Percentiles rank a stretch among this genome's conserved stretches.
Conservation (phyloP, 2,888 invertebrate species). For the Athalia rosae region DNA sequence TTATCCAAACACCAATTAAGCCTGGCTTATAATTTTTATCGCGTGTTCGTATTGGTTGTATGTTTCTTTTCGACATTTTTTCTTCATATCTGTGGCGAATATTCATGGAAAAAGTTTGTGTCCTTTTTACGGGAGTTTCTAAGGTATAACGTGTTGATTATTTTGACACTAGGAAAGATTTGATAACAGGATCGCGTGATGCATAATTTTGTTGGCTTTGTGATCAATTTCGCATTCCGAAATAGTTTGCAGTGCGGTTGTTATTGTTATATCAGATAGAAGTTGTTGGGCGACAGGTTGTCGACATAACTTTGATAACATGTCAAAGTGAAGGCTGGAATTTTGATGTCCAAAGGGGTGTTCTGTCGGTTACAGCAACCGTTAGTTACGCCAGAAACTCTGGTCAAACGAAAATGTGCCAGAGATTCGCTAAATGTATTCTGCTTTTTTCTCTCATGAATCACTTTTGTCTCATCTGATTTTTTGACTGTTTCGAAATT, state of each 20-base stretch:
- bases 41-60: too few species aligned
- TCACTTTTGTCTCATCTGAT: too few species aligned
- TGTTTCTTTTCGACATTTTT: too few species aligned
- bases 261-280: background rate
- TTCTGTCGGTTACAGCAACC: background rate
- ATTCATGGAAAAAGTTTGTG: too few species aligned
- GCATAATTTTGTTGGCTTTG: slow-evolving; percentile 3
- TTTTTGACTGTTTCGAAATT: background rate
- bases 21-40: too few species aligned
- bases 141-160: background rate
- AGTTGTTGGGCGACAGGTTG: slow-evolving; percentile 11
- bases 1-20: too few species aligned
- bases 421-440: background rate
- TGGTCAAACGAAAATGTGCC: too few species aligned
- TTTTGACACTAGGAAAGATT: background rate
- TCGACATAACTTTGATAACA: slow-evolving; percentile 25
- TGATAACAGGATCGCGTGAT: background rate
- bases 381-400: too few species aligned
- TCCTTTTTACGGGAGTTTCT: too few species aligned
- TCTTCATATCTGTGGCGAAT: too few species aligned
- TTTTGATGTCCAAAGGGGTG: slow-evolving; percentile 5
- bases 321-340: slow-evolving; percentile 18
- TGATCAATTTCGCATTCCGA: background rate
- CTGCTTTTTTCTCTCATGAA: too few species aligned
- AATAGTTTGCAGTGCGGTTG: slow-evolving; percentile 13